Evolutionary conservation across 2,113 vertebrate genomes (phyloP), one percentile per base, ranked within the genome.

Genomic region (Pedionomus torquatus): DNA sequence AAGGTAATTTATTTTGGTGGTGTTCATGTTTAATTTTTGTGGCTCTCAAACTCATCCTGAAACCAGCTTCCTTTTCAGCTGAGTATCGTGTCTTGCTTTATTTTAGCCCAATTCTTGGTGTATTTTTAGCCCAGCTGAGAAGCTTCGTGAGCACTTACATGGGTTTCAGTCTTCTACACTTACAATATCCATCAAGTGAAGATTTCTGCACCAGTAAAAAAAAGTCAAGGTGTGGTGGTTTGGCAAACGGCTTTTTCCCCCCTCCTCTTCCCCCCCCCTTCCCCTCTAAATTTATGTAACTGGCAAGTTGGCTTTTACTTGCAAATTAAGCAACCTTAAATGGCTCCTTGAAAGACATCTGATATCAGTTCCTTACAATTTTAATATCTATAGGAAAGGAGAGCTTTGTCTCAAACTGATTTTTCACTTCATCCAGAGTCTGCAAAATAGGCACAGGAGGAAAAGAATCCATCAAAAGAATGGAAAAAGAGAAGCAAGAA

Each of bases 1-100:
- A 58, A 91, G 37, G 23, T 41, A 57, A 39, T 78, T 64, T 79
- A 81, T 94, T 93, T 92, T 95, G n/a, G 85, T 88, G 37, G 60
- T 88, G 65, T 41, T 84, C 39, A 20, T 28, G 44, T 89, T 90
- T 52, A 52, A 18, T 30, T 87, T n/a, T 88, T 91, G 74, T 71
- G 77, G 11, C 11, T 48, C 25, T 83, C 81, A 44, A 51, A 52
- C 39, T 83, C 5, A 1, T 63, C 13, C 24, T 33, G 33, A 65
- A 77, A 57, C n/a, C 35, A 68, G 11, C 41, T 71, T 92, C 23
- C 31, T 81, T 89, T 82, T 83, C 60, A 64, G 25, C 18, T 54
- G 41, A 64, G 7, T 44, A 60, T 46, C 4, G 12, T 10, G 9
- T 3, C 8, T 69, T 81, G 8, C 35, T 85, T 60, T 65, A 58